Conservation (phyloP, 1,140 invertebrate genomes). For the Uloborus diversus region DNA sequence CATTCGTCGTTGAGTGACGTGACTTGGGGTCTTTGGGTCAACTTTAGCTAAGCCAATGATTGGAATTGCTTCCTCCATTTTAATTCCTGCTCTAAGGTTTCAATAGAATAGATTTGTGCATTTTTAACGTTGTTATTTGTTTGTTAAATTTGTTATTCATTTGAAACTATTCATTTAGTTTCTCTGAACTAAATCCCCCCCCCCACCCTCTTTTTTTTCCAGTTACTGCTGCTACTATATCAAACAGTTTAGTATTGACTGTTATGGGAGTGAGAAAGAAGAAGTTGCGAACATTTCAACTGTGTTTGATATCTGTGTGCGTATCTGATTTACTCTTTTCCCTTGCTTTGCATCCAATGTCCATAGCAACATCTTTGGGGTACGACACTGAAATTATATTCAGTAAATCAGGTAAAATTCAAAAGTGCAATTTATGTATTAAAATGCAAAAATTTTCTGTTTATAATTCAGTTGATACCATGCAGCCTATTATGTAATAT, state of each 20-base stretch:
- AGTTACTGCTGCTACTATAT: background rate
- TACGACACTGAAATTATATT: conserved; percentile 8
- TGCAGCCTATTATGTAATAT: background rate
- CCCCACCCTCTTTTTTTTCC: background rate
- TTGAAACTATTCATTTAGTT: background rate
- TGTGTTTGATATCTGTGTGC: conserved; percentile 12
- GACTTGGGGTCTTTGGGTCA: no score
- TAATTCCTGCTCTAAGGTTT: no score
- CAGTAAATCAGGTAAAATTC: conserved; percentile 20
- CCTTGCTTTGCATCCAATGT: conserved; percentile 28
- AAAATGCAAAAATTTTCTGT: background rate
- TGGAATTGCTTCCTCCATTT: no score
- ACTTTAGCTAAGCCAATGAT: no score
- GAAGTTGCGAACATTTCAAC: conserved; percentile 27
- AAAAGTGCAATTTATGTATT: background rate
- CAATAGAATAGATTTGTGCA: background rate
- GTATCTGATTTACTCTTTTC: conserved; percentile 20
- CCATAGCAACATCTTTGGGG: conserved; percentile 28
- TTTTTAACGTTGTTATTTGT: background rate
- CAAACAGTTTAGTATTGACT: background rate
- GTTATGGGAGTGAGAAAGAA: background rate
- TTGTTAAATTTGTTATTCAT: background rate
- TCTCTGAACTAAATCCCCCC: no score
- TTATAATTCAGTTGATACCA: background rate
- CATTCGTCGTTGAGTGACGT: no score